These are phyloP conservation scores for Diadegma fenestrale DNA, from an alignment of 2,888 invertebrate species.

Conservation along the genomic window DNA sequence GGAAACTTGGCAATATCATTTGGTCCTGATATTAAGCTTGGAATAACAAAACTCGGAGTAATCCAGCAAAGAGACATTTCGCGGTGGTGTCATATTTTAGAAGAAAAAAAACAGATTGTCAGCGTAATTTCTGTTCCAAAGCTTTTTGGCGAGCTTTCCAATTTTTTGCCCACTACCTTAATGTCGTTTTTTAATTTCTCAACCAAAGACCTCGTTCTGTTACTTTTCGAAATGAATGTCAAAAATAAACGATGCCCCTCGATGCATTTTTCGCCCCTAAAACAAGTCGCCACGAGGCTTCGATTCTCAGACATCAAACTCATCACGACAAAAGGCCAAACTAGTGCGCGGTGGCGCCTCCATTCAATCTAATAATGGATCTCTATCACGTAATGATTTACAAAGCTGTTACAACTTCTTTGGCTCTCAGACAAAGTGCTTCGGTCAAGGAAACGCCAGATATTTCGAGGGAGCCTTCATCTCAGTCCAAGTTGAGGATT, in stretches of 20 bases:
- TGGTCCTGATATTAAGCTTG: neutral
- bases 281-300: neutral
- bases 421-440: slow-evolving; percentile 40
- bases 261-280: neutral
- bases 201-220: too few species aligned
- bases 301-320: neutral
- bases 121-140: neutral
- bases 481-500: too few species aligned
- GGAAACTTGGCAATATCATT: neutral
- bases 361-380: slow-evolving; percentile 56
- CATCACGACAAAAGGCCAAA: slow-evolving; percentile 32
- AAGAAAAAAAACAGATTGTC: neutral
- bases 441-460: slow-evolving; percentile 6
- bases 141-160: neutral
- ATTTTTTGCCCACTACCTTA: neutral
- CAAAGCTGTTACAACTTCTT: slow-evolving; percentile 17
- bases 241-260: neutral
- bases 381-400: slow-evolving; percentile 53
- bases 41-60: neutral
- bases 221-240: too few species aligned
- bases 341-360: neutral
- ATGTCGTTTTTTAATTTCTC: neutral
- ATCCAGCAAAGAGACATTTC: neutral
- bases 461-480: neutral
- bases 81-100: neutral